phyloP scores from a whole-genome alignment of 2,888 invertebrate species.

The Cephus rjabovi region DNA sequence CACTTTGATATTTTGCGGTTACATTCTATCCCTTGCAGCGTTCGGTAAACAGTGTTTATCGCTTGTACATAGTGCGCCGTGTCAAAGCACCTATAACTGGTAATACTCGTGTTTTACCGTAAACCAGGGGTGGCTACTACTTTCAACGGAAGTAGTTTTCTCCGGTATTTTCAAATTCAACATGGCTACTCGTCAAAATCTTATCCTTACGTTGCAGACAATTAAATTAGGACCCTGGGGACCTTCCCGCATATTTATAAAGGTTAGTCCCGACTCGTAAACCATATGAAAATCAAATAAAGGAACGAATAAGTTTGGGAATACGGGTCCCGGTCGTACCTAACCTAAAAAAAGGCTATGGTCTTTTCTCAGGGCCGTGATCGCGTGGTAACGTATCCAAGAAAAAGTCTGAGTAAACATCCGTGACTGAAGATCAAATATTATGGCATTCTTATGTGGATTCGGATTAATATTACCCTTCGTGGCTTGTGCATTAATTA shows the following conservation, averaged over 20 bases:
- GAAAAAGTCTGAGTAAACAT: constrained; percentile 13
- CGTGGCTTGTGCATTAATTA: background rate
- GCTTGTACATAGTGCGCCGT: background rate
- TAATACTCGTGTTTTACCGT: background rate
- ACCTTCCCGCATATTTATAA: constrained; percentile 30
- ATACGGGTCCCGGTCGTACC: constrained; percentile 4
- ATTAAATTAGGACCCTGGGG: constrained; percentile 26
- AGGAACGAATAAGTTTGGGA: constrained; percentile 24
- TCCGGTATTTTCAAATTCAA: background rate
- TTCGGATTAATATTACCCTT: background rate
- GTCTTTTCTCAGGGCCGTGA: constrained; percentile 9
- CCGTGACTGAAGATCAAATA: background rate
- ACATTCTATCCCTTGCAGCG: background rate
- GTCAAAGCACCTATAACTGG: background rate
- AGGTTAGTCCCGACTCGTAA: constrained; percentile 17
- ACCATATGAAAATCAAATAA: constrained; percentile 25
- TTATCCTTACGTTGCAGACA: constrained; percentile 6
- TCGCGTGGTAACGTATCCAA: constrained; percentile 10
- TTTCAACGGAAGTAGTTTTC: background rate
- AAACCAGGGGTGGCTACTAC: background rate
- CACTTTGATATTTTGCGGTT: background rate
- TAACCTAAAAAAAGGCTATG: background rate
- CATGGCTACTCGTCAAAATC: background rate
- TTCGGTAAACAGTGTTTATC: background rate
- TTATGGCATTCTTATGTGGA: background rate